Conservation (phyloP, 1,140 invertebrate genomes). For the Eriocheir sinensis region DNA sequence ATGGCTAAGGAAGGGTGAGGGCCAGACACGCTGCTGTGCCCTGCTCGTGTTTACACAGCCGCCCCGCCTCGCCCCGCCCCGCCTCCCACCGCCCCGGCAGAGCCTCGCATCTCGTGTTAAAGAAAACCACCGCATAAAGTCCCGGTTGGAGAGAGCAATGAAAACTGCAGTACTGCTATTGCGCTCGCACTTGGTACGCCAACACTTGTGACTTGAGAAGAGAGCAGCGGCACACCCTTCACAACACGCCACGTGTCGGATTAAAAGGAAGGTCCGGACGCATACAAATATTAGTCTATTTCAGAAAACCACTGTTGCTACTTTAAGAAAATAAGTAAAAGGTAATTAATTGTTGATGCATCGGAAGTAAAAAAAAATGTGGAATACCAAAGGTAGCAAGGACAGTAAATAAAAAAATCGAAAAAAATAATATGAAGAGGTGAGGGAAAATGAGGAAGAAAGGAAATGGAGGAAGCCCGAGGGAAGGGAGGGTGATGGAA, state of each 20-base stretch:
- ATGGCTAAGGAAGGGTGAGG: neutral
- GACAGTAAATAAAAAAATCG: neutral
- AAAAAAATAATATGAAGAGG: neutral
- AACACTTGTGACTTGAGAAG: too few species aligned
- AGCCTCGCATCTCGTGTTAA: neutral
- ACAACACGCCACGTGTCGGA: too few species aligned
- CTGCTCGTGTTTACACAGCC: neutral
- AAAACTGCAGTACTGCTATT: neutral
- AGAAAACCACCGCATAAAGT: neutral
- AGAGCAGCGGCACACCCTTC: too few species aligned
- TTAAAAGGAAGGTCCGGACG: too few species aligned
- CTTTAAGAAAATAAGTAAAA: neutral
- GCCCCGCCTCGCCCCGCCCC: neutral
- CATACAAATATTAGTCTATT: too few species aligned
- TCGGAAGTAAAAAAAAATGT: neutral
- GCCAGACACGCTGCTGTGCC: neutral
- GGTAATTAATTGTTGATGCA: conserved; percentile 17
- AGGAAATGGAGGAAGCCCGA: conserved; percentile 11
- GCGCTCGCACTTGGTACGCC: too few species aligned
- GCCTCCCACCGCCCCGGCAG: neutral
- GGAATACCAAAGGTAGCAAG: neutral
- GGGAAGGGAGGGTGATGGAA: conserved; percentile 16
- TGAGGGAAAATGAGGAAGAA: neutral
- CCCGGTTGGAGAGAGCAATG: neutral
- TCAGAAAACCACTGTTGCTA: neutral